phyloP scores from a whole-genome alignment of 1,140 invertebrate species.

The Laupala kohalensis region DNA sequence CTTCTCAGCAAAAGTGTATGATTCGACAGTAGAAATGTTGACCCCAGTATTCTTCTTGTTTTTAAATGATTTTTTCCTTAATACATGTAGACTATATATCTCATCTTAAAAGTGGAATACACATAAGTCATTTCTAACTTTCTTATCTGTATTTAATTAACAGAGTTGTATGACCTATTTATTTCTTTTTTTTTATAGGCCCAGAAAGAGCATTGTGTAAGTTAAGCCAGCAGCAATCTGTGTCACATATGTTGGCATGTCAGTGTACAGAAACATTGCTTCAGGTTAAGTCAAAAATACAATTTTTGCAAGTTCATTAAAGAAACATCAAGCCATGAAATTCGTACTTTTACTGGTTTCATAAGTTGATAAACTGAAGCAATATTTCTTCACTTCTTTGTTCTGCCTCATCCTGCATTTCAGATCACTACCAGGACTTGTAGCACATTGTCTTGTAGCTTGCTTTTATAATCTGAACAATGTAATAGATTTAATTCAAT shows the following conservation, averaged over 20 bases:
- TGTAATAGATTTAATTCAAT: not conserved
- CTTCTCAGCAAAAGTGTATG: too few species aligned
- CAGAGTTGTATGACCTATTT: constrained; percentile 9
- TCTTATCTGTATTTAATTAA: constrained; percentile 2
- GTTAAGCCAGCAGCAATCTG: constrained; percentile 10
- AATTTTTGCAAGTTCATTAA: too few species aligned
- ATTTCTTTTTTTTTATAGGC: constrained; percentile 15
- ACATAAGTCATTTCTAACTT: not conserved
- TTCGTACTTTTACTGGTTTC: not conserved
- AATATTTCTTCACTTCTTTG: not conserved
- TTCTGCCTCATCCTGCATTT: not conserved
- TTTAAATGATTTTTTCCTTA: not conserved
- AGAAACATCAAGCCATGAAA: not conserved
- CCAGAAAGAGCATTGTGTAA: constrained; percentile 15
- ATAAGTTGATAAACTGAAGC: not conserved
- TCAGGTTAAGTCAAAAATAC: too few species aligned
- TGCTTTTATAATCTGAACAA: not conserved
- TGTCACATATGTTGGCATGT: constrained; percentile 9
- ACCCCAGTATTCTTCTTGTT: not conserved
- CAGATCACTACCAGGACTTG: not conserved
- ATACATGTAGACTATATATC: not conserved
- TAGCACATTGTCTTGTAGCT: not conserved
- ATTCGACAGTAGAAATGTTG: not conserved
- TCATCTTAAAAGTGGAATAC: not conserved
- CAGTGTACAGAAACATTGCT: constrained; percentile 3